phyloP scores from a whole-genome alignment of 2,888 invertebrate species.

The Cataglyphis livida region DNA sequence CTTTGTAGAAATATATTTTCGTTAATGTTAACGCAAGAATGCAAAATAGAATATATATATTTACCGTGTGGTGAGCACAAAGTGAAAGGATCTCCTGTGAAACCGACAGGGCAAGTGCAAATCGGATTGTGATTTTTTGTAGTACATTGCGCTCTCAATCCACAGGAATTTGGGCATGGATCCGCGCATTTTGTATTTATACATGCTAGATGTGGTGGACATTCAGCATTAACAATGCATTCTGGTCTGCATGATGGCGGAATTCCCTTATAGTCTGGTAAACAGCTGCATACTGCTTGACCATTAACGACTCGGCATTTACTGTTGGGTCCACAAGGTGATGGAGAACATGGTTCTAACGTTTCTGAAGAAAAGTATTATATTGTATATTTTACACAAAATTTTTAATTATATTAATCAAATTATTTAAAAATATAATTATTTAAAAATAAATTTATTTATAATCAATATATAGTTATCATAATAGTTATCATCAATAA shows the following conservation, averaged over 20 bases:
- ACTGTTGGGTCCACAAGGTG: slow-evolving; percentile 95
- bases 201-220: slow-evolving; percentile 93
- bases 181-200: slow-evolving; percentile 94
- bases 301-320: slow-evolving; percentile 92
- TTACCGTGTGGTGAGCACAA: slow-evolving; percentile 91
- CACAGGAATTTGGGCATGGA: slow-evolving; percentile 95
- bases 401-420: background rate
- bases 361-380: slow-evolving; percentile 57
- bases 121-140: slow-evolving; percentile 95
- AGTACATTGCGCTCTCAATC: slow-evolving; percentile 93
- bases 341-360: slow-evolving; percentile 91
- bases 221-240: slow-evolving; percentile 95
- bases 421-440: slow-evolving; percentile 2
- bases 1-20: background rate
- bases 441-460: background rate
- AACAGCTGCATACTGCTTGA: slow-evolving; percentile 94
- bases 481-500: background rate
- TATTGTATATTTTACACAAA: background rate
- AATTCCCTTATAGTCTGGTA: slow-evolving; percentile 91
- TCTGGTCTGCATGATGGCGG: slow-evolving; percentile 94
- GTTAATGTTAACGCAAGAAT: background rate
- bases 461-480: background rate
- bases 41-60: slow-evolving; percentile 71
- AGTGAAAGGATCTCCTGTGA: slow-evolving; percentile 94
- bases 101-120: slow-evolving; percentile 94